Base-by-base conservation (phyloP, 2,797 vertebrate species). In the Neostethus bicornis region DNA sequence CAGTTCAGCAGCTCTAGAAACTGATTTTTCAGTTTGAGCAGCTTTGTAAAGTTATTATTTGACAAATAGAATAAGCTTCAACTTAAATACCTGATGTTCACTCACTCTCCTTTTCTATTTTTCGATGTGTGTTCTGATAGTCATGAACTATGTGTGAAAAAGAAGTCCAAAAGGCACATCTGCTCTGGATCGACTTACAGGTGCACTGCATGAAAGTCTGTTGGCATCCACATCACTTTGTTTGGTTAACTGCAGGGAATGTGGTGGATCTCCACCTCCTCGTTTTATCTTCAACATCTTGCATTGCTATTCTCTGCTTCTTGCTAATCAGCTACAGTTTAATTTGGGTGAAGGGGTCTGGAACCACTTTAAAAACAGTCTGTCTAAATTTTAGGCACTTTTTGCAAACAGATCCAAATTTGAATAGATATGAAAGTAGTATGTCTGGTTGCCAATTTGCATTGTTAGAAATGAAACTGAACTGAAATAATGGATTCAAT, bases 111-210 rank as follows among this genome's bases (percentile, higher is more conserved):
- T n/a, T n/a, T n/a, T n/a, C 12, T 34, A 29, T 6, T 12, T 39
- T 12, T 20, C n/a, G n/a, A 25, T 7, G 21, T 16, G 13, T 45
- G n/a, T 10, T 29, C 24, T 32, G 12, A 43, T 37, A 6, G 10
- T 10, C 0, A 13, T 2, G 4, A 20, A 7, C 37, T 44, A 4
- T 31, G 31, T 14, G 3, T 4, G 23, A 26, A 10, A 32, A 51
- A 31, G 23, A 31, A 6, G 26, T 43, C 24, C 14, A 19, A 61
- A 49, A 66, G 13, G 72, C 80, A 81, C 87, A 87, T 89, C 85
- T 89, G 87, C 70, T 70, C 2, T 26, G 25, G 75, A 82, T 89
- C 66, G 77, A 69, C 81, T 83, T 79, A 81, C 79, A 87, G 86
- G 80, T 88, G 86, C 79, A 62, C 71, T 29, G 67, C 64, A 76